Conservation (phyloP, 2,888 invertebrate genomes). For the Ormyrus rosae region DNA sequence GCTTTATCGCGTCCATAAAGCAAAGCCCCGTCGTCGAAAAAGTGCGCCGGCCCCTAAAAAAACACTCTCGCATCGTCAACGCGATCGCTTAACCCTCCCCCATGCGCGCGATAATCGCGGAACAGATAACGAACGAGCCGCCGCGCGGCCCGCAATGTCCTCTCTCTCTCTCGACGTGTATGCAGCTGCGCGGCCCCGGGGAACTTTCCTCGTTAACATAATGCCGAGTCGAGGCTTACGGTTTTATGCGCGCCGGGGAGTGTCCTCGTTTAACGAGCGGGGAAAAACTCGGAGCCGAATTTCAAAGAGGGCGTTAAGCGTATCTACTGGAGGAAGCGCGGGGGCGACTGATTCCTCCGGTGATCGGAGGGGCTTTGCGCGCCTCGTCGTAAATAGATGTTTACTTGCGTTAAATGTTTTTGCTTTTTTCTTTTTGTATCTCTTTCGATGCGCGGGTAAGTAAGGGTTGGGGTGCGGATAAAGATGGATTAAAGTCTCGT, state of each 20-base stretch:
- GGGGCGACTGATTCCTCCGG: not conserved
- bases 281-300: not conserved
- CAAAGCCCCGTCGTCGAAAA: not conserved
- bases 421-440: not conserved
- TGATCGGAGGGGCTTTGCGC: not conserved
- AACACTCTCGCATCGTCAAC: no score
- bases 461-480: no score
- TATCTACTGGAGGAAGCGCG: constrained; percentile 1
- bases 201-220: constrained; percentile 49
- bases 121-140: no score
- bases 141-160: not conserved
- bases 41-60: no score
- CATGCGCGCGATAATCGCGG: no score
- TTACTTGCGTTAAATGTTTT: constrained; percentile 34
- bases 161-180: not conserved
- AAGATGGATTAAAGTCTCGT: no score
- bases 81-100: no score
- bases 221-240: not conserved
- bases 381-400: constrained; percentile 38
- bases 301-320: constrained; percentile 13
- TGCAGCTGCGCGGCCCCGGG: not conserved
- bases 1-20: not conserved
- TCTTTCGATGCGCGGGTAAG: no score
- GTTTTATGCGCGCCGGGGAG: constrained; percentile 4
- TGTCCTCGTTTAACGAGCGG: constrained; percentile 24